Percentiles rank a stretch among this genome's conserved stretches.
These are phyloP conservation scores for Paradisaea rubra DNA, from an alignment of 2,113 vertebrate genomes.

Conservation along the genomic window DNA sequence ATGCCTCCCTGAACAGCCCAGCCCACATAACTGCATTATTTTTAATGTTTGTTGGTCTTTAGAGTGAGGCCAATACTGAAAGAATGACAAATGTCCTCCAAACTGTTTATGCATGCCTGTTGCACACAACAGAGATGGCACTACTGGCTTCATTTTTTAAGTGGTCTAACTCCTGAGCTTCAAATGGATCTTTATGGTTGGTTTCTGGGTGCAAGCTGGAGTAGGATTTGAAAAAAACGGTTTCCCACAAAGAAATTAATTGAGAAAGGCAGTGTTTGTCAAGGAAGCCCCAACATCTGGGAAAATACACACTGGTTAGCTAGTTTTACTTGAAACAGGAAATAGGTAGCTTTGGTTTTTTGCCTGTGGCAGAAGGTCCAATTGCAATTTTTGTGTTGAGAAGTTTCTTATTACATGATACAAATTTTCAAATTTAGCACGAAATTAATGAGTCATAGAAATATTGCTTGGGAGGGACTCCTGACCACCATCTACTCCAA, in stretches of 20 bases:
- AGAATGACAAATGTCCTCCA: conserved; percentile 8
- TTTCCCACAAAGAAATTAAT: not conserved
- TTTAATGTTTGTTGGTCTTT: not conserved
- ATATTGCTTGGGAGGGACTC: not conserved
- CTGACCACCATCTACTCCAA: not conserved
- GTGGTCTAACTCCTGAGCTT: not conserved
- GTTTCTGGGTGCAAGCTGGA: not conserved
- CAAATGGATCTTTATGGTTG: not conserved
- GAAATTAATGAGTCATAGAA: not conserved
- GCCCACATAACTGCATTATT: not conserved
- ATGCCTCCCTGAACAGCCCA: not conserved
- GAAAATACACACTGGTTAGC: not conserved
- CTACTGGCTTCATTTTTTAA: not conserved
- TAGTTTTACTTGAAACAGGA: not conserved
- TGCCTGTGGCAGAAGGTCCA: not conserved
- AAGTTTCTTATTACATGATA: not conserved
- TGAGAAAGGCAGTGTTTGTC: not conserved
- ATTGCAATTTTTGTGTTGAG: not conserved
- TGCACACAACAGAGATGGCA: not conserved
- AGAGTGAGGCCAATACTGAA: not conserved
- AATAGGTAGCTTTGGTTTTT: not conserved
- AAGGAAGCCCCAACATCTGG: not conserved
- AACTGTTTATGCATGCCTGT: not conserved
- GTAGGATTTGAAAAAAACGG: not conserved
- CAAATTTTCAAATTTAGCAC: not conserved